Percentiles rank a stretch among this genome's conserved stretches.
Conservation (phyloP, 2,888 invertebrate species). For the Alloplasta piceator region DNA sequence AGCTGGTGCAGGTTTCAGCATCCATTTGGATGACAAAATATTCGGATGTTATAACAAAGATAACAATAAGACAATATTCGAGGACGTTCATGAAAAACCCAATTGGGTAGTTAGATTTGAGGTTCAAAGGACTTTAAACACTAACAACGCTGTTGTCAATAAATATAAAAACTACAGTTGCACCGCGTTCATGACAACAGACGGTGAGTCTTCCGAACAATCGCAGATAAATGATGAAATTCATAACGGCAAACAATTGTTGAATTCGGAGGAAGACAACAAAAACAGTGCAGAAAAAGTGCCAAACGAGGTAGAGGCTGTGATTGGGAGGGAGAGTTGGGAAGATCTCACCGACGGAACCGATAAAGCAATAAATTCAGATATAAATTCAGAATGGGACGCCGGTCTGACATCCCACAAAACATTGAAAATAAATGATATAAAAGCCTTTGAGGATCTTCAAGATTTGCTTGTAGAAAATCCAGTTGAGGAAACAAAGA, state of each 20-base stretch:
- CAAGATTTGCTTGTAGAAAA: constrained; percentile 20
- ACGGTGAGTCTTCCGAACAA: constrained; percentile 43
- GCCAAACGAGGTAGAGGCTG: background rate
- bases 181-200: constrained; percentile 48
- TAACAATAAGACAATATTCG: constrained; percentile 58
- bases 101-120: constrained; percentile 60
- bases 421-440: constrained; percentile 27
- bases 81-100: constrained; percentile 60
- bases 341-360: constrained; percentile 14
- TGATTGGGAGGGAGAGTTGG: constrained; percentile 42
- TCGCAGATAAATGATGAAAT: constrained; percentile 21
- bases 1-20: constrained; percentile 54
- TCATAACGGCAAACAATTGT: background rate
- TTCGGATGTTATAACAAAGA: constrained; percentile 60
- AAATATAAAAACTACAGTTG: constrained; percentile 52
- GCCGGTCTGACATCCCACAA: constrained; percentile 16
- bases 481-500: constrained; percentile 16
- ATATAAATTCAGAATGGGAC: constrained; percentile 21
- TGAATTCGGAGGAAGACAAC: constrained; percentile 30
- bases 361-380: background rate
- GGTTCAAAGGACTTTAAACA: constrained; percentile 30
- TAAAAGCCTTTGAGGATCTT: constrained; percentile 6
- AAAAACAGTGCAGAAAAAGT: background rate
- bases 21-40: constrained; percentile 55
- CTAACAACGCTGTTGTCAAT: constrained; percentile 2